phyloP scores from a whole-genome alignment of 1,140 invertebrate genomes.

The Agrilus planipennis region DNA sequence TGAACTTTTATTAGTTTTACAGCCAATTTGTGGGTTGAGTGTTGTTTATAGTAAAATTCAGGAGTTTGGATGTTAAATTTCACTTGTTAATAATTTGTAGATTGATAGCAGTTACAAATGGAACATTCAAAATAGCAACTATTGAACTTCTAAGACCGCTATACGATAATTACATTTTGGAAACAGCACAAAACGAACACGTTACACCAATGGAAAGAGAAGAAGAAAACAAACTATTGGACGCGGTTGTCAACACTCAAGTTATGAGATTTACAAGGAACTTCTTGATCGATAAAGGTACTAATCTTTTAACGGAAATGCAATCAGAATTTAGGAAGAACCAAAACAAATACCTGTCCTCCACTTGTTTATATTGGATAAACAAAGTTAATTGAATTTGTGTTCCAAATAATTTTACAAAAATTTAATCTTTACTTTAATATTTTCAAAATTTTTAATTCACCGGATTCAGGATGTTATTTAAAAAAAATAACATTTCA shows the following conservation, averaged over 20 bases:
- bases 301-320: constrained; percentile 1
- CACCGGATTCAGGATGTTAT: too few relatives aligned
- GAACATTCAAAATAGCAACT: constrained; percentile 49
- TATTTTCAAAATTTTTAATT: too few relatives aligned
- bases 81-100: constrained; percentile 36
- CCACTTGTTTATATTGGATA: neutral
- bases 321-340: neutral
- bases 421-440: too few relatives aligned
- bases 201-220: constrained; percentile 59
- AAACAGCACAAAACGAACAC: constrained; percentile 61
- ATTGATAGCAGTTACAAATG: constrained; percentile 44
- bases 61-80: too few relatives aligned
- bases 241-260: constrained; percentile 56
- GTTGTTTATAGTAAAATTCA: too few relatives aligned
- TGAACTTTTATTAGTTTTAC: too few relatives aligned
- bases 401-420: too few relatives aligned
- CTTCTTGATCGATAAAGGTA: constrained; percentile 58
- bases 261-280: constrained; percentile 63
- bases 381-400: neutral
- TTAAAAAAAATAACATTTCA: neutral
- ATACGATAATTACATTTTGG: constrained; percentile 66
- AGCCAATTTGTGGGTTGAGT: too few relatives aligned
- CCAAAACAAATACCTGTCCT: neutral
- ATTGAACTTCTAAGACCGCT: constrained; percentile 53
- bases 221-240: constrained; percentile 66